Conservation (phyloP, 30 jellyfish, hydroid and myxozoan genomes). For the Cassiopea andromeda region DNA sequence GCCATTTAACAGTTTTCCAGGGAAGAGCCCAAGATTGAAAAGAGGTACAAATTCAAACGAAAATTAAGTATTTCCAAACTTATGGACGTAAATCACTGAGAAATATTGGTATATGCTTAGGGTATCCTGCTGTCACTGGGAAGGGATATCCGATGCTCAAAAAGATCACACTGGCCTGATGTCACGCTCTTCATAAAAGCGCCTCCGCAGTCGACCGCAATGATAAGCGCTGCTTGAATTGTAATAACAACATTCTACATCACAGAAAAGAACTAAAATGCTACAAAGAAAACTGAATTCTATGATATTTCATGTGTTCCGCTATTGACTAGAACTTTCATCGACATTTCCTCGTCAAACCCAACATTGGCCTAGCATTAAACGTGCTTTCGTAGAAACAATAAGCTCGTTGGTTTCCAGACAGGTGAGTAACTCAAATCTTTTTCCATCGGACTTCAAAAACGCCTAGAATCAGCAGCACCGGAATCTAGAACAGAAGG, state of each 20-base stretch:
- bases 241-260: not conserved
- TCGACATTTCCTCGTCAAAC: not conserved
- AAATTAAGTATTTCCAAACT: not conserved
- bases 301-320: not conserved
- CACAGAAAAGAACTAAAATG: not conserved
- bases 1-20: not conserved
- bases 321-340: no score
- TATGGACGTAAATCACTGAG: not conserved
- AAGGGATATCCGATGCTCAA: not conserved
- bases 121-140: not conserved
- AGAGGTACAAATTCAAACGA: not conserved
- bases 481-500: not conserved
- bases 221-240: not conserved
- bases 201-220: not conserved
- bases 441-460: not conserved
- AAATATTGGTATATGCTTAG: not conserved
- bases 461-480: slow-evolving; percentile 5
- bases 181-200: not conserved
- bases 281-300: not conserved
- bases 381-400: not conserved
- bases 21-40: not conserved
- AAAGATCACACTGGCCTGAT: not conserved
- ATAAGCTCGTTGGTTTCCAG: not conserved
- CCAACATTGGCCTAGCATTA: not conserved
- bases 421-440: not conserved